phyloP scores from a whole-genome alignment of 2,888 invertebrate genomes.

The Seira sanloemensis region DNA sequence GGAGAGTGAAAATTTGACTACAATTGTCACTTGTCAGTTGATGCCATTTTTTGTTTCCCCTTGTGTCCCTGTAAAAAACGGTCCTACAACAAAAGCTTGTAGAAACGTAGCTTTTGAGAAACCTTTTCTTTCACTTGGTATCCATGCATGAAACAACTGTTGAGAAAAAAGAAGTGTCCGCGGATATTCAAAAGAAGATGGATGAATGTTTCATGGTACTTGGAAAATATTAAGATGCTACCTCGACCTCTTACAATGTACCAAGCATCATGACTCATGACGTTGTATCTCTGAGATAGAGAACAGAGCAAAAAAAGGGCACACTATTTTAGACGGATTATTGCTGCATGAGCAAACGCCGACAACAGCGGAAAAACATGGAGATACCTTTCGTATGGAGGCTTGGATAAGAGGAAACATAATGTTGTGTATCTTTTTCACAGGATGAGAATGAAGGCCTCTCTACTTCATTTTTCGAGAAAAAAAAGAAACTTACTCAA shows the following conservation, averaged over 20 bases:
- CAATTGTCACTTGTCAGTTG: conserved; percentile 68
- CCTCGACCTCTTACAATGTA: not conserved
- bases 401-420: not conserved
- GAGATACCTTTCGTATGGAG: not conserved
- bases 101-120: conserved; percentile 2
- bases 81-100: not conserved
- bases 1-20: conserved; percentile 72
- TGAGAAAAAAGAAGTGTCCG: conserved; percentile 24
- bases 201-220: conserved; percentile 24
- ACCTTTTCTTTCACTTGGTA: not conserved
- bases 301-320: not conserved
- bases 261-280: conserved; percentile 20
- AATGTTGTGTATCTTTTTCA: not conserved
- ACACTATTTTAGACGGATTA: conserved; percentile 33
- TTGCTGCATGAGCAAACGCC: conserved; percentile 27
- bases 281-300: conserved; percentile 6
- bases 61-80: not conserved
- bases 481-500: not conserved
- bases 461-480: not conserved
- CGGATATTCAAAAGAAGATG: conserved; percentile 28
- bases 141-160: conserved; percentile 7
- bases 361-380: conserved; percentile 11
- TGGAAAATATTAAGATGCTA: not conserved
- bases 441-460: not conserved
- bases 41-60: conserved; percentile 48